Conservation (phyloP, 2,113 vertebrate genomes). For the Pangasianodon gigas region DNA sequence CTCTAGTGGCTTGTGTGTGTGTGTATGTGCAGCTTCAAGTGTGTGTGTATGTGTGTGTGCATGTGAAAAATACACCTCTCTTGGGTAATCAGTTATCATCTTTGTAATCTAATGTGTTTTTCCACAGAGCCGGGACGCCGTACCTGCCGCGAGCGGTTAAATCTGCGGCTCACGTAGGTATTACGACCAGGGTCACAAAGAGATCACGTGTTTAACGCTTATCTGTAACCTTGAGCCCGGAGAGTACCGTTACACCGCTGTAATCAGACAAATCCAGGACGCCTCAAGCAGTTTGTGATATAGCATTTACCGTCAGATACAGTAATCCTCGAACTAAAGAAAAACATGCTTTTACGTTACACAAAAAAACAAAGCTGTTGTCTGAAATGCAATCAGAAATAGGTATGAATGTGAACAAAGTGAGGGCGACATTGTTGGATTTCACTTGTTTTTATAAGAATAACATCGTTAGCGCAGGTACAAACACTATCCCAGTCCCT, state of each 20-base stretch:
- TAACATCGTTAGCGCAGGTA: not conserved
- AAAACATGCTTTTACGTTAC: not conserved
- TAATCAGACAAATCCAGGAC: constrained; percentile 46
- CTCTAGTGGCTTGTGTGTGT: not conserved
- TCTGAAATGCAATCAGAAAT: not conserved
- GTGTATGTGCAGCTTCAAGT: not conserved
- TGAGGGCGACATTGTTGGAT: not conserved
- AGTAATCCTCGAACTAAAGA: constrained; percentile 41
- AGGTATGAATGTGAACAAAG: not conserved
- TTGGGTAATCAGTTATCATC: constrained; percentile 38
- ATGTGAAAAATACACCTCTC: not conserved
- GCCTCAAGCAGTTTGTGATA: constrained; percentile 5
- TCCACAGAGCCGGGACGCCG: not conserved
- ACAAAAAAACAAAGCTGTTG: not conserved
- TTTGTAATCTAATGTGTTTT: constrained; percentile 40
- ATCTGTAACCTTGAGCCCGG: constrained; percentile 52
- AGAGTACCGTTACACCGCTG: constrained; percentile 20
- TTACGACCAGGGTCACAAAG: not conserved
- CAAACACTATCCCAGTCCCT: not conserved
- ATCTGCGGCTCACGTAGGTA: not conserved
- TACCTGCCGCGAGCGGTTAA: not conserved
- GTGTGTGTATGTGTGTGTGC: not conserved
- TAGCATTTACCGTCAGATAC: constrained; percentile 27
- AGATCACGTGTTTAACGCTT: constrained; percentile 44
- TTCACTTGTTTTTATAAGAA: not conserved